Evolutionary conservation across 2,888 invertebrate genomes (phyloP), one percentile per base, ranked within the genome.

Genomic region (Onchidella celtica): DNA sequence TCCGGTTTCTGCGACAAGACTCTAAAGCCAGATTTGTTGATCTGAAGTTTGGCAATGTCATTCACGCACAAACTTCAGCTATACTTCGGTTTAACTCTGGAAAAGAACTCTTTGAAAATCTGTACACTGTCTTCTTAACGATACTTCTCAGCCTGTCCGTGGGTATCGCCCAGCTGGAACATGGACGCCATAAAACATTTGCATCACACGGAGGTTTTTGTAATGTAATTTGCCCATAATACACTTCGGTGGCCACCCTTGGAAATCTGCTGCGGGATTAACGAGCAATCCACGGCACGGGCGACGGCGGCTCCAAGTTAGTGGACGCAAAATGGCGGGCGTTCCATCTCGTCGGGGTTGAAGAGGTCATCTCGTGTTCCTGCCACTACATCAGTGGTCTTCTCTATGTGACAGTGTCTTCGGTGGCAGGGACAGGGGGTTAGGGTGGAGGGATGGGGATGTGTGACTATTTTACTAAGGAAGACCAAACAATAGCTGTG

Each of bases 201-300:
- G 70, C 70, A 70, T 72, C 79, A 79, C 55, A 72, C 24, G 55
- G 63, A 36, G 34, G 72, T 79, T 79, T 63, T 70, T 70, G 65
- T 79, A 79, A 79, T 79, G 73, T 79, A 73, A 79, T 79, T 79
- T 79, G 79, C 29, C 72, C 63, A 72, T 70, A 70, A 79, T 79
- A 70, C 73, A 70, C 59, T 63, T 66, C 63, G 65, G 61, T 34
- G 55, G 40, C 38, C 65, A 40, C 40, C 32, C 29, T 21, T 21
- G 32, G 75, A 75, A 74, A 75, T 63, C 75, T 75, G 75, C 40
- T 65, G 47, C 65, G n/a, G 65, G 55, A 75, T 75, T 75, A 75
- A 75, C 65, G 65, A 75, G 29, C 65, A 38, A 14, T 21, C 65
- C 36, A 9, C 4, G 34, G 34, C 57, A 32, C 27, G 57, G 57